Percentiles rank a stretch among this genome's conserved stretches.
Conservation (phyloP, 2,888 invertebrate species). For the Drosophila diplacantha region DNA sequence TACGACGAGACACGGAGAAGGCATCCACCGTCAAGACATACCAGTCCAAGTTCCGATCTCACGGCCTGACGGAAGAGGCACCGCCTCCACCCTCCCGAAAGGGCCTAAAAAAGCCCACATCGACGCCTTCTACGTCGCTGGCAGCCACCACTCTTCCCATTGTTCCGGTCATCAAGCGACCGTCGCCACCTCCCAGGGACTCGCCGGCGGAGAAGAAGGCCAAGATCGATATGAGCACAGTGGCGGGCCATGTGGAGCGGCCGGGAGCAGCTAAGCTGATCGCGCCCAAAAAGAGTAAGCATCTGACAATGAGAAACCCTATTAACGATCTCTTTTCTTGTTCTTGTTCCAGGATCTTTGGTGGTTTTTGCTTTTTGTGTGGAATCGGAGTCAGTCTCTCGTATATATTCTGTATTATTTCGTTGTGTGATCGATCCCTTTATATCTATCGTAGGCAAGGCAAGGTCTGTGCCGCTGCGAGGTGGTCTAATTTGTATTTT, state of each 20-base stretch:
- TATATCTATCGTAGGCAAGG: conserved; percentile 2
- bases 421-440: conserved; percentile 26
- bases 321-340: conserved; percentile 13
- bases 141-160: conserved; percentile 37
- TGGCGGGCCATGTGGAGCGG: conserved; percentile 80
- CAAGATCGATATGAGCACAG: conserved; percentile 81
- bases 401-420: conserved; percentile 30
- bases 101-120: conserved; percentile 81
- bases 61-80: conserved; percentile 91
- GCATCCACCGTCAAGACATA: conserved; percentile 95
- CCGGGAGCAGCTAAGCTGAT: conserved; percentile 91
- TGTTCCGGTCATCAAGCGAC: conserved; percentile 59
- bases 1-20: conserved; percentile 84
- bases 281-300: conserved; percentile 95
- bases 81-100: conserved; percentile 90
- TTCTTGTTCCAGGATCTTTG: conserved; percentile 20
- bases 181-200: conserved; percentile 70
- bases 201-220: conserved; percentile 87
- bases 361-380: conserved; percentile 38
- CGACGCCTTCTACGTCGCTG: conserved; percentile 68
- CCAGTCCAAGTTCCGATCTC: conserved; percentile 93
- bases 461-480: conserved; percentile 20
- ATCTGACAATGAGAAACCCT: conserved; percentile 61
- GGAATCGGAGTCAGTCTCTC: conserved; percentile 14
- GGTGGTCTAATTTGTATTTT: conserved; percentile 34